Evolutionary conservation across 2,888 invertebrate genomes (phyloP).

Genomic region (Lycia hirtaria): DNA sequence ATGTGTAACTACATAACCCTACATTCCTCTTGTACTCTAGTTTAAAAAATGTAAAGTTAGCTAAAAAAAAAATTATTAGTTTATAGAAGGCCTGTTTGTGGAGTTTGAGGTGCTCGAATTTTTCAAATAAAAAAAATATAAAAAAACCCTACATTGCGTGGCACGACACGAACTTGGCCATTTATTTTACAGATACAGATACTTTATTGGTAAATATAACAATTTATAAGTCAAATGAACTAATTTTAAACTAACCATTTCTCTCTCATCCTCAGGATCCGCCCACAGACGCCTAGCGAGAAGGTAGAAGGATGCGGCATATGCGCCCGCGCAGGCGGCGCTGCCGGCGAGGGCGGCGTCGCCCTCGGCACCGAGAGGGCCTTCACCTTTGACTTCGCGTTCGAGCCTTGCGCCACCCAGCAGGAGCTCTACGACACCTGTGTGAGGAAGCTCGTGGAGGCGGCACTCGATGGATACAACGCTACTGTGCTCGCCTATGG

Average conservation of each 20-base stretch:
- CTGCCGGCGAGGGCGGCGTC: slow-evolving; percentile 95
- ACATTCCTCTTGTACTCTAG: too few species aligned
- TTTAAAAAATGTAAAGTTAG: too few species aligned
- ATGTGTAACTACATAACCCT: too few species aligned
- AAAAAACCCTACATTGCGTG: too few species aligned
- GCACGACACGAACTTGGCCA: too few species aligned
- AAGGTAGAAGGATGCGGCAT: slow-evolving; percentile 97
- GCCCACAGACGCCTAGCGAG: slow-evolving; percentile 97
- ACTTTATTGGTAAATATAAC: neutral
- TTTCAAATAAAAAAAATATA: too few species aligned
- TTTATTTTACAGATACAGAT: too few species aligned
- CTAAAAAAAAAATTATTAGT: too few species aligned
- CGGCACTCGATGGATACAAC: slow-evolving; percentile 98
- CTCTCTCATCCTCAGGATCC: slow-evolving; percentile 88
- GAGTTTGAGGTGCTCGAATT: too few species aligned
- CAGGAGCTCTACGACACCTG: slow-evolving; percentile 92
- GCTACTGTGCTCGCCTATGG: slow-evolving; percentile 99
- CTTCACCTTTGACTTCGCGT: slow-evolving; percentile 98
- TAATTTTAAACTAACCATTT: neutral
- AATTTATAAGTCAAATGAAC: neutral
- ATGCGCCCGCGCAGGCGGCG: slow-evolving; percentile 95
- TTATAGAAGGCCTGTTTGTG: too few species aligned
- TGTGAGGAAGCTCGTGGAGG: slow-evolving; percentile 94
- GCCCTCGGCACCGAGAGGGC: slow-evolving; percentile 96
- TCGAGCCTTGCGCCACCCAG: slow-evolving; percentile 92